A percentile compares a stretch with the other conserved stretches of the same genome.
These are phyloP conservation scores for Halcyon smyrnensis DNA, from an alignment of 2,797 vertebrate genomes.

Conservation along the genomic window DNA sequence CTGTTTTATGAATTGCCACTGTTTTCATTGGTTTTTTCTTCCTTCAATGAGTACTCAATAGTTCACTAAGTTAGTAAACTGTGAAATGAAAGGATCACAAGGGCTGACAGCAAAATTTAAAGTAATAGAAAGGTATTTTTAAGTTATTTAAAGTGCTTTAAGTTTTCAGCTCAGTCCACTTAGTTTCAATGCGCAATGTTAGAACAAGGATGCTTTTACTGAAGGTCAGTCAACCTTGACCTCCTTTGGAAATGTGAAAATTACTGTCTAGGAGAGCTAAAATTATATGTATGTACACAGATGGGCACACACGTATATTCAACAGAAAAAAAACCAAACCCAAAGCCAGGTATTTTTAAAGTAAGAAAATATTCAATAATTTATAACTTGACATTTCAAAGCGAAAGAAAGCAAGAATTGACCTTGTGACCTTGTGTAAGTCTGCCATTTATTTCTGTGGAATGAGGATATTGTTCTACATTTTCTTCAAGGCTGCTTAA, in stretches of 20 bases:
- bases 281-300: rapidly evolving
- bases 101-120: not conserved
- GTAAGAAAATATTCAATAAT: not conserved
- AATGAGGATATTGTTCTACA: not conserved
- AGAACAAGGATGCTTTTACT: not conserved
- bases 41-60: not conserved
- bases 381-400: not conserved
- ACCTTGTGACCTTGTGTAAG: rapidly evolving
- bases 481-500: not conserved
- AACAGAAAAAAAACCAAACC: not conserved
- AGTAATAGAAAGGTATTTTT: not conserved
- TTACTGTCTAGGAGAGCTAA: not conserved
- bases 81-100: not conserved
- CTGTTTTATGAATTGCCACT: not conserved
- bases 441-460: not conserved
- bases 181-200: not conserved
- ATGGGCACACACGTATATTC: not conserved
- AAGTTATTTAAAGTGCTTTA: not conserved
- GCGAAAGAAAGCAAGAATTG: not conserved
- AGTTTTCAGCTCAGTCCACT: not conserved
- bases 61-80: not conserved
- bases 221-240: not conserved
- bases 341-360: not conserved
- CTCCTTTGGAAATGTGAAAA: not conserved
- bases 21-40: not conserved